These are phyloP conservation scores for Pseudorhombus dupliciocellatus DNA, from an alignment of 2,113 vertebrate species.

Conservation along the genomic window DNA sequence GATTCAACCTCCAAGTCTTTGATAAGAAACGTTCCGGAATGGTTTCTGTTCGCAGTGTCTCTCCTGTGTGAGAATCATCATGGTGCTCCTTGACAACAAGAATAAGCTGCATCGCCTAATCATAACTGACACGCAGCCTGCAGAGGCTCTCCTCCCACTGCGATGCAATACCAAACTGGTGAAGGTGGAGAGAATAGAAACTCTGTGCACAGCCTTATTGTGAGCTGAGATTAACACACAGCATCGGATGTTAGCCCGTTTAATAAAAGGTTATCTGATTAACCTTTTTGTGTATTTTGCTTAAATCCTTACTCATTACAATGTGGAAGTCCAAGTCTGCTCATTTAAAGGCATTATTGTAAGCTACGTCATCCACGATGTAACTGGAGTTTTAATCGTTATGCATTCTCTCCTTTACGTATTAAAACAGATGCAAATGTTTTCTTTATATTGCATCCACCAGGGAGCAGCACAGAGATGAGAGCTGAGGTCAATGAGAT, in stretches of 20 bases:
- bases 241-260: not conserved
- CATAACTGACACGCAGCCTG: not conserved
- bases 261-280: not conserved
- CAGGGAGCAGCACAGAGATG: no score
- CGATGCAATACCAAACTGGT: not conserved
- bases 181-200: not conserved
- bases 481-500: no score
- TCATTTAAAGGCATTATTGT: not conserved
- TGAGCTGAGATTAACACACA: no score
- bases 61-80: not conserved
- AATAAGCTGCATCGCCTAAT: constrained; percentile 1
- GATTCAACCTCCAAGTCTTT: not conserved
- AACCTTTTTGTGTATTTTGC: not conserved
- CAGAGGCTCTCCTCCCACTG: not conserved
- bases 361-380: not conserved
- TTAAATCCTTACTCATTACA: not conserved
- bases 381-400: no score
- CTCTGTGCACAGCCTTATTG: not conserved
- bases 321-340: not conserved
- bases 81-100: not conserved
- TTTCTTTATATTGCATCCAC: no score
- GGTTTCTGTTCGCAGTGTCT: not conserved
- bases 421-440: no score
- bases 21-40: not conserved
- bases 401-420: no score